A percentile compares a stretch with the other conserved stretches of the same genome.
These are phyloP conservation scores for Pterostichus niger DNA, from an alignment of 2,888 invertebrate genomes.

Conservation along the genomic window DNA sequence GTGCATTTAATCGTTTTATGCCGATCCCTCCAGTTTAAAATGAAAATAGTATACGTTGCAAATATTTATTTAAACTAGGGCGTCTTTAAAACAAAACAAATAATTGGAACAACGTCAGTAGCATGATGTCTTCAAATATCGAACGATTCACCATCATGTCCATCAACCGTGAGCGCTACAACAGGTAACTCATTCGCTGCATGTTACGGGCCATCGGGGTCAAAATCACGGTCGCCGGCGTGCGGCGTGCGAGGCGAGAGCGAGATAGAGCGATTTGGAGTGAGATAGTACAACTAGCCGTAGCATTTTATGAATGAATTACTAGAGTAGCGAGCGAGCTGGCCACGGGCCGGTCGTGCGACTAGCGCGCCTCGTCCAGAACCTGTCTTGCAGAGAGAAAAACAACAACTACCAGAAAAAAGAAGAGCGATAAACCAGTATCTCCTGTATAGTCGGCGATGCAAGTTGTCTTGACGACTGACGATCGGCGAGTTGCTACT, in stretches of 20 bases:
- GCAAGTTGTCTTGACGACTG: slow-evolving; percentile 20
- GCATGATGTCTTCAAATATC: background rate
- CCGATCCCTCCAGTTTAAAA: too few species aligned
- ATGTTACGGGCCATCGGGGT: slow-evolving; percentile 29
- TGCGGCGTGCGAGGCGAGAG: slow-evolving; percentile 31
- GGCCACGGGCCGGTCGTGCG: slow-evolving; percentile 53
- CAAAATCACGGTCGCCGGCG: slow-evolving; percentile 39
- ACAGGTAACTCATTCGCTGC: slow-evolving; percentile 7
- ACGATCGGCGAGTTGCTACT: background rate
- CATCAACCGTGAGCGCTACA: background rate
- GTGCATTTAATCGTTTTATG: too few species aligned
- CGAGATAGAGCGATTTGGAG: background rate
- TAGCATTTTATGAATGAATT: slow-evolving; percentile 54
- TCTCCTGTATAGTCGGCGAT: slow-evolving; percentile 15
- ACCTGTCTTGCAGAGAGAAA: slow-evolving; percentile 37
- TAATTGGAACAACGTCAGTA: too few species aligned
- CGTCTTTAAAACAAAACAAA: too few species aligned
- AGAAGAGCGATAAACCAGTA: slow-evolving; percentile 30
- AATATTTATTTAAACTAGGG: too few species aligned
- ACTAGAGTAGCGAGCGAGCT: slow-evolving; percentile 9
- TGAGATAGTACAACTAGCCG: slow-evolving; percentile 4
- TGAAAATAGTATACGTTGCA: too few species aligned
- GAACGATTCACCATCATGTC: background rate
- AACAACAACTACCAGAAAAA: slow-evolving; percentile 49
- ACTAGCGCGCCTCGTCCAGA: slow-evolving; percentile 3